These are phyloP conservation scores for Crocodylus rhombifer DNA, from an alignment of 2,797 vertebrate species.

Conservation along the genomic window DNA sequence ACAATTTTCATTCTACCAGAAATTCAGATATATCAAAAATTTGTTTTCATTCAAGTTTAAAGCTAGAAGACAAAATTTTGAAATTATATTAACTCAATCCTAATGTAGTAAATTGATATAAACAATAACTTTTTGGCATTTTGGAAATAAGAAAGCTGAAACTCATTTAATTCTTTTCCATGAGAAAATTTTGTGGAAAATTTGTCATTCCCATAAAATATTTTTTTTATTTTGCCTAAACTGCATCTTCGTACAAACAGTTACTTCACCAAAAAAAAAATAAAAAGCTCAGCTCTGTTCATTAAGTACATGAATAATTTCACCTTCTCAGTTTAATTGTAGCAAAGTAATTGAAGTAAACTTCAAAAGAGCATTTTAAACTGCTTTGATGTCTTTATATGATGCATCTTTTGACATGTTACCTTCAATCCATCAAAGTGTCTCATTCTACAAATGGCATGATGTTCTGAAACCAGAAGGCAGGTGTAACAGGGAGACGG, in stretches of 20 bases:
- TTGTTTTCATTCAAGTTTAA: background rate
- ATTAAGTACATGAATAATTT: background rate
- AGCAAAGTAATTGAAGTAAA: constrained; percentile 14
- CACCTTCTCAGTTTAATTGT: background rate
- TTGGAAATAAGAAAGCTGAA: background rate
- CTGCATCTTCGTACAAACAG: background rate
- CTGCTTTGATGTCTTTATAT: constrained; percentile 31
- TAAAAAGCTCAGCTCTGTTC: background rate
- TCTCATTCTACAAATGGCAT: constrained; percentile 37
- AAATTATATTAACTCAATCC: background rate
- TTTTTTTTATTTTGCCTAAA: background rate
- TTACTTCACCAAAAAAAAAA: background rate
- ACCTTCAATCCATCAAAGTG: constrained; percentile 32
- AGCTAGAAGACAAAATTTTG: background rate
- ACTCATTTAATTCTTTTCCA: background rate
- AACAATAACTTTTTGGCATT: background rate
- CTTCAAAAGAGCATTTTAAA: constrained; percentile 22
- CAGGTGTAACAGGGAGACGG: too few species aligned
- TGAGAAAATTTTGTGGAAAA: background rate
- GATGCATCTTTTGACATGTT: constrained; percentile 50
- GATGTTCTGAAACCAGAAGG: background rate
- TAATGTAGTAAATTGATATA: background rate
- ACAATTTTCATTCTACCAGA: background rate
- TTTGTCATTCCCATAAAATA: background rate
- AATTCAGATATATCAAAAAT: background rate